These are phyloP conservation scores for Euura saliciscinereae DNA, from an alignment of 1,140 invertebrate genomes.

Conservation along the genomic window DNA sequence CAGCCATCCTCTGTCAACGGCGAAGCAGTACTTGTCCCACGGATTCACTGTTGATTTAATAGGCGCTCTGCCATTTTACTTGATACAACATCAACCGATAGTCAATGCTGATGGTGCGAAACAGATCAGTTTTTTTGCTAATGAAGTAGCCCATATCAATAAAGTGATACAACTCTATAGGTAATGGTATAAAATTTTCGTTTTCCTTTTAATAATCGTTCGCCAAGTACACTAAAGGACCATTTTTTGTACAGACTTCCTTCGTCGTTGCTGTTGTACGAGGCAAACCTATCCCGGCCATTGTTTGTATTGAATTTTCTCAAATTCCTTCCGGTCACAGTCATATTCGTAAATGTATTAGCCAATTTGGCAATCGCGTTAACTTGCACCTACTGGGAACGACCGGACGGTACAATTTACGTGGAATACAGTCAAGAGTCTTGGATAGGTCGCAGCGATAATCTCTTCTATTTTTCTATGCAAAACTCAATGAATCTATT, in stretches of 20 bases:
- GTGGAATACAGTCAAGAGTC: neutral
- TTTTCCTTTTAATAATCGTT: neutral
- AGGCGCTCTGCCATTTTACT: constrained; percentile 38
- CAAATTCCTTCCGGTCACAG: neutral
- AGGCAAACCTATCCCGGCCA: neutral
- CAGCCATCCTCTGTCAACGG: constrained; percentile 53
- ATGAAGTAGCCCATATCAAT: neutral
- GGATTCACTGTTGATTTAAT: constrained; percentile 52
- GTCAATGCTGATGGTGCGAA: neutral
- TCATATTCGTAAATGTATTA: neutral
- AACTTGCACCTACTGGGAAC: neutral
- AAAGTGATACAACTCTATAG: neutral
- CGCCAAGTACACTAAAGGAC: neutral
- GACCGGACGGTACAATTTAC: neutral
- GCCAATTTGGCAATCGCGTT: neutral
- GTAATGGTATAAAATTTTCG: neutral
- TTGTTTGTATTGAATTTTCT: neutral
- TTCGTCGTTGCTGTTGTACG: neutral
- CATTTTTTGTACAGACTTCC: neutral
- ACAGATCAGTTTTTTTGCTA: neutral
- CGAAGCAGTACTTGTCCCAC: constrained; percentile 49
- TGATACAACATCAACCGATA: constrained; percentile 9
- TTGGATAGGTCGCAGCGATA: constrained; percentile 1
- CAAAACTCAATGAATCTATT: neutral
- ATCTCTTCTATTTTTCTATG: constrained; percentile 5